Evolutionary conservation across 2,888 invertebrate species (phyloP).

Genomic region (Brassicogethes aeneus): DNA sequence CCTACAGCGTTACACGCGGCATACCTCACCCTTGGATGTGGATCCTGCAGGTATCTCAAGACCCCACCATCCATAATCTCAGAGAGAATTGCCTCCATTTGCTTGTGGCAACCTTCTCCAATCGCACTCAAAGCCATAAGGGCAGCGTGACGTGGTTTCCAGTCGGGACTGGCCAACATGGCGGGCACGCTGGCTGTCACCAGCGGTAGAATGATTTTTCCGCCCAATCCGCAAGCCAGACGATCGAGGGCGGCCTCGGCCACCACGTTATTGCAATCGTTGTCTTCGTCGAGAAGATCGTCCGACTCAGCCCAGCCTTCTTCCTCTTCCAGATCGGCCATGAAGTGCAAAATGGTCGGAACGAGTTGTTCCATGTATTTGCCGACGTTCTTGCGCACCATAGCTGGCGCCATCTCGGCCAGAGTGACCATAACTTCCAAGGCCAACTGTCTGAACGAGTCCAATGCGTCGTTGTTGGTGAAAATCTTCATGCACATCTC

Average conservation of each 20-base stretch:
- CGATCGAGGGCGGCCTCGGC: slow-evolving; percentile 96
- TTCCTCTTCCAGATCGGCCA: slow-evolving; percentile 92
- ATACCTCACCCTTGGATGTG: slow-evolving; percentile 89
- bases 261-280: slow-evolving; percentile 88
- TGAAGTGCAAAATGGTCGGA: slow-evolving; percentile 82
- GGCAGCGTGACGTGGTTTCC: slow-evolving; percentile 91
- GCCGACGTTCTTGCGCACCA: slow-evolving; percentile 87
- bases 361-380: slow-evolving; percentile 75
- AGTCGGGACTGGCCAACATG: slow-evolving; percentile 77
- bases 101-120: slow-evolving; percentile 97
- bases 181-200: slow-evolving; percentile 72
- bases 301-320: slow-evolving; percentile 82
- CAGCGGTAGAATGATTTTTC: slow-evolving; percentile 83
- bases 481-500: slow-evolving; percentile 82
- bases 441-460: slow-evolving; percentile 82
- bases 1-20: slow-evolving; percentile 98
- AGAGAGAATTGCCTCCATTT: slow-evolving; percentile 93
- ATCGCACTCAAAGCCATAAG: slow-evolving; percentile 98
- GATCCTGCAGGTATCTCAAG: slow-evolving; percentile 37
- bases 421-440: slow-evolving; percentile 77
- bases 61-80: slow-evolving; percentile 76
- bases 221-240: slow-evolving; percentile 94
- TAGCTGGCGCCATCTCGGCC: slow-evolving; percentile 91
- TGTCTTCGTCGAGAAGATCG: slow-evolving; percentile 85
- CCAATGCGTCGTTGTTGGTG: slow-evolving; percentile 59